Conservation (phyloP, 2,113 vertebrate species). For the Labeo rohita region DNA sequence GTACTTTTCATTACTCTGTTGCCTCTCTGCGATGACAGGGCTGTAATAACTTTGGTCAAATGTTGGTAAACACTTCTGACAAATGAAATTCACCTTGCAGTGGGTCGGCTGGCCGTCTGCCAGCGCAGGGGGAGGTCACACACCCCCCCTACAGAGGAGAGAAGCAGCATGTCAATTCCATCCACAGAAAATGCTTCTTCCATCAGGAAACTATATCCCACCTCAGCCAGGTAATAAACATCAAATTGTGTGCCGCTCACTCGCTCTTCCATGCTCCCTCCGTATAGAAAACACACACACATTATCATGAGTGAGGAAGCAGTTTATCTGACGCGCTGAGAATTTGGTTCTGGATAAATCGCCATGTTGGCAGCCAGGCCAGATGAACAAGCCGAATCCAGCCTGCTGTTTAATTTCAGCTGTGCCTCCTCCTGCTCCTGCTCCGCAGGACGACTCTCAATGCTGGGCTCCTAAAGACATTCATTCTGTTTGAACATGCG, state of each 20-base stretch:
- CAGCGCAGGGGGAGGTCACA: constrained; percentile 48
- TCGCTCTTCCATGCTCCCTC: background rate
- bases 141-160: constrained; percentile 37
- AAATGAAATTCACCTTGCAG: constrained; percentile 78
- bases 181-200: constrained; percentile 53
- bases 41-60: constrained; percentile 78
- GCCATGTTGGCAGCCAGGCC: constrained; percentile 24
- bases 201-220: constrained; percentile 47
- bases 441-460: constrained; percentile 1
- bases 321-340: constrained; percentile 38
- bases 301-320: constrained; percentile 39
- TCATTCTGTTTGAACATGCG: constrained; percentile 6
- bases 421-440: background rate
- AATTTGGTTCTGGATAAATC: constrained; percentile 57
- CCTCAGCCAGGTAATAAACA: constrained; percentile 46
- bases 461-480: constrained; percentile 28
- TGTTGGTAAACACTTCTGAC: constrained; percentile 82
- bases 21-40: constrained; percentile 71
- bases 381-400: constrained; percentile 42
- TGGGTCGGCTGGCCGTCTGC: constrained; percentile 33
- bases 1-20: constrained; percentile 79
- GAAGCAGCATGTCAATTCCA: constrained; percentile 42
- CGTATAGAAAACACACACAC: background rate
- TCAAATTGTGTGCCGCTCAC: constrained; percentile 36
- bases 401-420: constrained; percentile 40